phyloP scores from a whole-genome alignment of 2,797 vertebrate species.

The Enteromius afrohamiltoni region DNA sequence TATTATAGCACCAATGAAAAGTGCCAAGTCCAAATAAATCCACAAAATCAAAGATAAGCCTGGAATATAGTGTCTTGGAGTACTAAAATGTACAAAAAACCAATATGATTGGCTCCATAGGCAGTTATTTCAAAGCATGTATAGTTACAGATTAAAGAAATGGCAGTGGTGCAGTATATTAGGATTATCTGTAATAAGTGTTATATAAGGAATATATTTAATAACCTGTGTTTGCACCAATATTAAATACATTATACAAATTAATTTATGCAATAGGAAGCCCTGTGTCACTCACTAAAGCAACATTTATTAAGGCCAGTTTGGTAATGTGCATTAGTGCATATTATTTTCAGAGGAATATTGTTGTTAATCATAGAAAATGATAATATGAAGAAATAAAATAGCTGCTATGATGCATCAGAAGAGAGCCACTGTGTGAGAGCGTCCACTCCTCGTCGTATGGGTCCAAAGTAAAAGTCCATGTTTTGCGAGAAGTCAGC shows the following conservation, averaged over 20 bases:
- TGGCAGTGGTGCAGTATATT: background rate
- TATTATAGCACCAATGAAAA: background rate
- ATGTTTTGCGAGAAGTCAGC: conserved; percentile 89
- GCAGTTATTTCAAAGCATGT: background rate
- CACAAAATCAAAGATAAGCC: background rate
- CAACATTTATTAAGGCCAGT: conserved; percentile 30
- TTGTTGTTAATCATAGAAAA: conserved; percentile 13
- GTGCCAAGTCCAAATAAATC: background rate
- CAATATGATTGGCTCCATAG: background rate
- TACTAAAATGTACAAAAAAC: conserved; percentile 7
- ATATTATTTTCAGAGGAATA: conserved; percentile 15
- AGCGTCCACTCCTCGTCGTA: conserved; percentile 79
- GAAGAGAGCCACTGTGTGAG: conserved; percentile 84
- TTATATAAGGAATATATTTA: background rate
- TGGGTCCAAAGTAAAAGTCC: conserved; percentile 86
- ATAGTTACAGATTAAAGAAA: background rate
- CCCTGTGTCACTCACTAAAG: conserved; percentile 9
- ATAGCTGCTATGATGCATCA: conserved; percentile 70
- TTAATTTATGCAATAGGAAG: conserved; percentile 11
- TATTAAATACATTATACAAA: background rate
- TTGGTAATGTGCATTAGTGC: conserved; percentile 34
- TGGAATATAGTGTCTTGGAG: background rate
- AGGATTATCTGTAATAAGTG: background rate
- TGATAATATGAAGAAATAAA: background rate
- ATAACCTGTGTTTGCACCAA: background rate